Evolutionary conservation across 2,888 invertebrate genomes (phyloP).

Genomic region (Phyllotreta cruciferae): DNA sequence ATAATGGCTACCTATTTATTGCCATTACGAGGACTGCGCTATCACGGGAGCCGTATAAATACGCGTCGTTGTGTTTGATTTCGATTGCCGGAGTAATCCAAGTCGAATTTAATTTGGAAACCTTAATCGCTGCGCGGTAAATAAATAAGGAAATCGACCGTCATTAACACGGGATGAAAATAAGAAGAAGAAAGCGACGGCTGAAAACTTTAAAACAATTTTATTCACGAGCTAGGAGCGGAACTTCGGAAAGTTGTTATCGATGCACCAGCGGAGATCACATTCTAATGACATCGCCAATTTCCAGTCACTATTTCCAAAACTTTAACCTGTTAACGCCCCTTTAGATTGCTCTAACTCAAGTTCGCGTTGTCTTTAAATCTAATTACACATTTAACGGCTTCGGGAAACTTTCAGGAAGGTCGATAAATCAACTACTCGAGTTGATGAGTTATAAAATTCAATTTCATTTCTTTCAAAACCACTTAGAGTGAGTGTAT

Average conservation of each 20-base stretch:
- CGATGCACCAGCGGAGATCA: conserved; percentile 17
- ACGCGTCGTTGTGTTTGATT: not conserved
- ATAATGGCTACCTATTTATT: conserved; percentile 27
- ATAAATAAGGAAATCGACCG: not conserved
- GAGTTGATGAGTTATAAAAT: conserved; percentile 19
- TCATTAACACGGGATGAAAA: too few relatives aligned
- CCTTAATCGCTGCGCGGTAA: not conserved
- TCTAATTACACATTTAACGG: conserved; percentile 36
- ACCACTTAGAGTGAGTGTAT: conserved; percentile 11
- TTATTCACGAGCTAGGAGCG: not conserved
- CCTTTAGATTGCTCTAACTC: conserved; percentile 22
- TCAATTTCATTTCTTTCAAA: conserved; percentile 26
- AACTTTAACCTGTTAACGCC: conserved; percentile 41
- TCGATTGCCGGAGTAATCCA: not conserved
- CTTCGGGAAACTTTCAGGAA: conserved; percentile 34
- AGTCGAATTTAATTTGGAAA: too few relatives aligned
- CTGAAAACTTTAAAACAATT: not conserved
- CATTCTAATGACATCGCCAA: conserved; percentile 35
- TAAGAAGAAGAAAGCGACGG: not conserved
- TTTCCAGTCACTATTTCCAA: conserved; percentile 38
- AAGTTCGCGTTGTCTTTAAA: conserved; percentile 37
- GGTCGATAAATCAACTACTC: not conserved
- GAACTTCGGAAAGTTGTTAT: conserved; percentile 21
- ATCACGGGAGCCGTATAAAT: conserved; percentile 1
- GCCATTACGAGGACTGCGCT: conserved; percentile 16